phyloP scores from a whole-genome alignment of 2,888 invertebrate genomes.

The Eilema sororculum region DNA sequence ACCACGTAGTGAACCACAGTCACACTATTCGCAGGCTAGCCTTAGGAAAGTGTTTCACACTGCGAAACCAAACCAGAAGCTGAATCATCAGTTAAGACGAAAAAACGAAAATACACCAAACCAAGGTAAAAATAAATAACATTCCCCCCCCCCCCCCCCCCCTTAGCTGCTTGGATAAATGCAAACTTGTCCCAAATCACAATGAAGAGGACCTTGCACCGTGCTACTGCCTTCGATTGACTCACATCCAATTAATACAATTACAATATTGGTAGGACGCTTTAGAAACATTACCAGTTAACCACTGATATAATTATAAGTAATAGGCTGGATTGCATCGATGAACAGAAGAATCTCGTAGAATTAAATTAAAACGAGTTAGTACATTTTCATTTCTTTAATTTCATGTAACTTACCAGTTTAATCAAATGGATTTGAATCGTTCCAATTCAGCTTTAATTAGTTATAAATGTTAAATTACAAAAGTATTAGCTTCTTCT shows the following conservation, averaged over 20 bases:
- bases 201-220: not conserved
- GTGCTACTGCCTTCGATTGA: not conserved
- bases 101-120: not conserved
- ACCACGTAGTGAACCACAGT: no score
- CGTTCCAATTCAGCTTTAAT: not conserved
- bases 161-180: no score
- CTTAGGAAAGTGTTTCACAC: not conserved
- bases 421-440: no score
- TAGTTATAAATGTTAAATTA: not conserved
- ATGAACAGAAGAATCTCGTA: no score
- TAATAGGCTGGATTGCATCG: no score
- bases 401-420: no score
- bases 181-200: not conserved
- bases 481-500: not conserved
- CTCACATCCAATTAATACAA: not conserved
- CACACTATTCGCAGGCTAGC: conserved; percentile 20
- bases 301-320: no score
- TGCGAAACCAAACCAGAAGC: no score
- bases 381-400: no score
- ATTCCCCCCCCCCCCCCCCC: no score
- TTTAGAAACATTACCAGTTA: not conserved
- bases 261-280: not conserved
- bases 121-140: not conserved
- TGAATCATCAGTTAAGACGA: no score
- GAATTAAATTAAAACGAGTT: no score